Conservation (phyloP, 2,797 vertebrate species). For the Mallotus villosus region DNA sequence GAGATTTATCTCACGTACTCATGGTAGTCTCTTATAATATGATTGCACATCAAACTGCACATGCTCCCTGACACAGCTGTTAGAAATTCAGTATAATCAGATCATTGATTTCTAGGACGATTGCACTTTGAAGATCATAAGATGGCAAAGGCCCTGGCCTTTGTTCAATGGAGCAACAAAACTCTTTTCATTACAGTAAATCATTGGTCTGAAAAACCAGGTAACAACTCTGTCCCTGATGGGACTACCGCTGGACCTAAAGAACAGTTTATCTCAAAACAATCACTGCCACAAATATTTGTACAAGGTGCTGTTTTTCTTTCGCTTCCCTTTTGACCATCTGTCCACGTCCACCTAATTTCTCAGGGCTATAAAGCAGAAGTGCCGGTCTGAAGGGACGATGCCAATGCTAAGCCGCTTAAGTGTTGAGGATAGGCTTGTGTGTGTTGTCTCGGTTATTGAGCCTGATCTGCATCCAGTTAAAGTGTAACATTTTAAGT, state of each 20-base stretch:
- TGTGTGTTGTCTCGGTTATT: too few relatives aligned
- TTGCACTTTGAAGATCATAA: too few relatives aligned
- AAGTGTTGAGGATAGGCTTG: background rate
- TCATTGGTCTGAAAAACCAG: too few relatives aligned
- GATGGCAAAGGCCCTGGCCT: background rate
- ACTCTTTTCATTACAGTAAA: background rate
- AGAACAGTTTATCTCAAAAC: background rate
- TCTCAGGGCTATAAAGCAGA: background rate
- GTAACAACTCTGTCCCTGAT: background rate
- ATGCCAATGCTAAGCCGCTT: background rate
- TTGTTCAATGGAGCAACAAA: background rate
- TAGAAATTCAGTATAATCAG: background rate
- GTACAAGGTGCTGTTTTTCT: background rate
- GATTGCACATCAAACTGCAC: background rate
- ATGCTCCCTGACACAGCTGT: background rate
- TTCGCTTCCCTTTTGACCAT: too few relatives aligned
- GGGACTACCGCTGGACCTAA: background rate
- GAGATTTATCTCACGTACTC: background rate
- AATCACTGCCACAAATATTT: background rate
- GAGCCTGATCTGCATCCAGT: too few relatives aligned
- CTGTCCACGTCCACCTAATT: background rate
- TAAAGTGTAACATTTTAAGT: too few relatives aligned
- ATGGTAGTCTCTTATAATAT: background rate
- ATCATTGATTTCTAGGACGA: background rate
- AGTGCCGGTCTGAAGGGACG: background rate